A percentile compares a stretch with the other conserved stretches of the same genome.
Conservation (phyloP, 2,888 invertebrate genomes). For the Hirudinaria manillensis region DNA sequence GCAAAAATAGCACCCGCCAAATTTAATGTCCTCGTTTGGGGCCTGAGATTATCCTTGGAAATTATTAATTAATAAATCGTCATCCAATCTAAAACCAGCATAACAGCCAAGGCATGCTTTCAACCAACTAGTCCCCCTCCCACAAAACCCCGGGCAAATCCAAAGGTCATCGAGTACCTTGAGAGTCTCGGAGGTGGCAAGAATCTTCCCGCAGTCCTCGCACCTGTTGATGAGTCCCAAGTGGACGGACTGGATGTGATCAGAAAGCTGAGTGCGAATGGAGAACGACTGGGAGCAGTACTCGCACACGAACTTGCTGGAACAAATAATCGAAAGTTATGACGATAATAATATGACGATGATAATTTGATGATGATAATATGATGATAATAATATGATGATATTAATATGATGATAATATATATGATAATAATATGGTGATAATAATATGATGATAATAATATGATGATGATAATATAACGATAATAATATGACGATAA, state of each 20-base stretch:
- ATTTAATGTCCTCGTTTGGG: no score
- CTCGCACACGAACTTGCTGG: constrained; percentile 26
- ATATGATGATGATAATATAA: not conserved
- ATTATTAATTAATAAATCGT: no score
- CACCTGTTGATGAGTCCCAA: constrained; percentile 28
- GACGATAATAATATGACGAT: not conserved
- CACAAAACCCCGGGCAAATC: no score
- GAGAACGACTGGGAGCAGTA: constrained; percentile 25
- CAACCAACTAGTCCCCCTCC: no score
- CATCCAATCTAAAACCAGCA: no score
- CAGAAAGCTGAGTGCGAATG: constrained; percentile 23
- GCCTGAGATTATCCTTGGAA: no score
- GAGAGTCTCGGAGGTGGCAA: constrained; percentile 30
- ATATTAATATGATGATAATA: not conserved
- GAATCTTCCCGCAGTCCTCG: constrained; percentile 32
- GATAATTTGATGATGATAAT: not conserved
- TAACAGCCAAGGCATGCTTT: no score
- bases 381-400: not conserved
- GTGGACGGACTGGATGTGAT: constrained; percentile 33
- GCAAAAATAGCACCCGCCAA: no score
- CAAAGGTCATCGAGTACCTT: no score
- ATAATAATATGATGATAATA: not conserved
- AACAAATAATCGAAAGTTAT: not conserved
- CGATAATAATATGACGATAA: no score
- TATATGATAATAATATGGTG: not conserved